Base-by-base conservation (phyloP, 2,113 vertebrate genomes). In the Labeo rohita region DNA sequence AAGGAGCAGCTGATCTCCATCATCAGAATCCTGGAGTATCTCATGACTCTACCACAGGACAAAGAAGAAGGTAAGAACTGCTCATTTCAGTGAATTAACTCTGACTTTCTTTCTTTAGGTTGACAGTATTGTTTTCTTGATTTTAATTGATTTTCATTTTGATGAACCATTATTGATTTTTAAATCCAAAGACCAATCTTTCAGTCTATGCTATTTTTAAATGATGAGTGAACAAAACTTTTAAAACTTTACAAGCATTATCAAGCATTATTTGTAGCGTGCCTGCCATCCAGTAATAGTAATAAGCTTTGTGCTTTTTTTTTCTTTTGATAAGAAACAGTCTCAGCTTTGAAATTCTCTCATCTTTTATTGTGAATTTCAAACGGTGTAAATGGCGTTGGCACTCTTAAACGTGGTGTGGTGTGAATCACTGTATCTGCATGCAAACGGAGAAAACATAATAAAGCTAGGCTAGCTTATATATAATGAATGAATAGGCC, bases 31-130 rank as follows among this genome's bases (percentile, higher is more conserved):
- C 94, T 99, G 23, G 90, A 94, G 83, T 99, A 97, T 91, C 95
- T 99, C 89, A 92, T 94, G 85, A 89, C 94, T 73, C 94, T 99
- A 36, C 98, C 98, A 0, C 94, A 97, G 82, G 97, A 98, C 83
- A 98, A 96, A 88, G 95, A 97, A 3, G 89, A 94, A 63, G 96
- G 97, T 99, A 91, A 92, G 89, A 49, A 49, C 43, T 21, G 11
- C 43, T 0, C 43, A n/a, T 43, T 70, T 70, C 15, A 18, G 6
- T 66, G 9, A 66, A 23, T 10, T 61, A n/a, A 10, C 61, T 63
- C 61, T 12, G 23, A 63, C 8, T 2, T 28, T 63, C n/a, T 63
- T 13, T 4, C 49, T 3, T 50, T 12, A 0, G 21, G 2, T 61
- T 61, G 18, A 59, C 18, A 8, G 6, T 61, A 9, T 61, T 61